Evolutionary conservation across 2,888 invertebrate species (phyloP), one percentile per base, ranked within the genome.

Genomic region (Marronus borbonicus): DNA sequence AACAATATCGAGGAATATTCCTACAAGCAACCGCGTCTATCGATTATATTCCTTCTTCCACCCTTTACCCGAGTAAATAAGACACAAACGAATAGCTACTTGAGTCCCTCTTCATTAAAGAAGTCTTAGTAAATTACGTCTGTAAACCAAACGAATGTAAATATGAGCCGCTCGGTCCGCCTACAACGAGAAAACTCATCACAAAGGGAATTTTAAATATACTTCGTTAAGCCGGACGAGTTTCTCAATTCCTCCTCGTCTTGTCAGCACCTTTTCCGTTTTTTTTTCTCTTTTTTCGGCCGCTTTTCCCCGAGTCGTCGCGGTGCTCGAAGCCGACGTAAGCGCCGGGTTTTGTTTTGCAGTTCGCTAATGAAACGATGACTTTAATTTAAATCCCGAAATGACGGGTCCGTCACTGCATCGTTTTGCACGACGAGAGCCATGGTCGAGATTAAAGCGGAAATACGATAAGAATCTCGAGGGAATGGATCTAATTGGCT

Each of bases 191-290:
- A 50, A 49, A 52, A 49, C 52, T 28, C 50, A 50, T 68, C 50
- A 68, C 50, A 68, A 68, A 68, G 50, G 28, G 68, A 68, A 68
- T 68, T 50, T 68, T 68, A 68, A 50, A 68, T 50, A 68, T 68
- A 28, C 31, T 50, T 31, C 68, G 50, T 68, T 68, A 68, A 14
- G 24, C 5, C 50, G 24, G n/a, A 50, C 50, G 50, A 68, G 39
- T 50, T 68, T 50, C 50, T 49, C 28, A 20, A 20, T 12, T n/a
- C 31, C 28, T 62, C 20, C 17, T 31, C 31, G 62, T 62, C 28
- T n/a, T 31, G 31, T 44, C 44, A 12, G 1, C 44, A 17, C 55
- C 7, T 20, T n/a, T 55, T 55, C 14, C 20, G 20, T n/a, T 55
- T 55, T 55, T 20, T 55, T 55, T 55, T 55, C 55, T 3, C 2